Conservation (phyloP, 2,888 invertebrate species). For the Fragum fragum region DNA sequence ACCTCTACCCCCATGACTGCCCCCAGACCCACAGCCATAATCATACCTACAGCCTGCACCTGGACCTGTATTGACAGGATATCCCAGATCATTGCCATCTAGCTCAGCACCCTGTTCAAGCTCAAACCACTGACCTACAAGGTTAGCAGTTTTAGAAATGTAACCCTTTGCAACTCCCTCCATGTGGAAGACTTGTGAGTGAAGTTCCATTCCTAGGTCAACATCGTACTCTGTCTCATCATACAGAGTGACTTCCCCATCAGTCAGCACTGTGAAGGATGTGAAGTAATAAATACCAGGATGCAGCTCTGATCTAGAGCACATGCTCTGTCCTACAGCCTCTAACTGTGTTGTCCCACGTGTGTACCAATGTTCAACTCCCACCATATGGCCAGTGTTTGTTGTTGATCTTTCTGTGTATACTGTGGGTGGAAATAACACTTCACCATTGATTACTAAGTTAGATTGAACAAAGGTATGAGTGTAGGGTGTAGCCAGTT, state of each 20-base stretch:
- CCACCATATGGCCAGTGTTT: constrained; percentile 65
- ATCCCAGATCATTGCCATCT: constrained; percentile 65
- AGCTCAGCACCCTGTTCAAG: constrained; percentile 68
- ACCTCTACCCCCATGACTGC: constrained; percentile 74
- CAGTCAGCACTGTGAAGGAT: constrained; percentile 66
- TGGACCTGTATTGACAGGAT: constrained; percentile 58
- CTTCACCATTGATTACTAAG: constrained; percentile 55
- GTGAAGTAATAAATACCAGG: constrained; percentile 65
- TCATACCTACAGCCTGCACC: constrained; percentile 56
- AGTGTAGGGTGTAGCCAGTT: constrained; percentile 53
- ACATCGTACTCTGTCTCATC: constrained; percentile 54
- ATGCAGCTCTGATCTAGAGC: constrained; percentile 35
- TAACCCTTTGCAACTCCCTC: constrained; percentile 61
- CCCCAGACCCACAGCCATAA: constrained; percentile 69
- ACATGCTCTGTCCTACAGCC: constrained; percentile 65
- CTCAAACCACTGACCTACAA: constrained; percentile 63
- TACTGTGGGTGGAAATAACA: constrained; percentile 63
- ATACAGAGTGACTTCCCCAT: constrained; percentile 56
- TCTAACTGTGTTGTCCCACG: constrained; percentile 61
- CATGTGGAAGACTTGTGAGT: constrained; percentile 61
- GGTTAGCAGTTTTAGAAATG: constrained; percentile 46
- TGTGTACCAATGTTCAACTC: constrained; percentile 71
- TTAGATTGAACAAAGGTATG: constrained; percentile 68
- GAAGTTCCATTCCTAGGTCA: constrained; percentile 43
- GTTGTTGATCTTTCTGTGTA: constrained; percentile 68